These are phyloP conservation scores for Bombus cullumanus DNA, from an alignment of 1,140 invertebrate species.

Conservation along the genomic window DNA sequence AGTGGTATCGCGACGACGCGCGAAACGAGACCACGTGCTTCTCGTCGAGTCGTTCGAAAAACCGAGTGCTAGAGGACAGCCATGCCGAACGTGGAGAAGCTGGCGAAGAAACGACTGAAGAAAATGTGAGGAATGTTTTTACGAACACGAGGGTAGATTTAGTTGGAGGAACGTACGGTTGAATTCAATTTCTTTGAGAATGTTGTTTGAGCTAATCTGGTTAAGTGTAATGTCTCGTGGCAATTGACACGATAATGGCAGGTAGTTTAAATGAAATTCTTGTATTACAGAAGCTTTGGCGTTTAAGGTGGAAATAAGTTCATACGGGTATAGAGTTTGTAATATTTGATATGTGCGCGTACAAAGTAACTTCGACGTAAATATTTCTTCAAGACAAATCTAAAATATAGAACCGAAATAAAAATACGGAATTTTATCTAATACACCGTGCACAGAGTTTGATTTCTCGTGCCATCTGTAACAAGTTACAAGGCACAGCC, in stretches of 20 bases:
- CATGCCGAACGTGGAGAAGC: constrained; percentile 46
- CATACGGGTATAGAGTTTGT: too few species aligned
- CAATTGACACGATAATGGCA: not conserved
- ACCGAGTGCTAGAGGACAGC: not conserved
- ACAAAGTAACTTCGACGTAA: too few species aligned
- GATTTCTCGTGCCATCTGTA: too few species aligned
- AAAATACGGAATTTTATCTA: not conserved
- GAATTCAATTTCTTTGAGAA: not conserved
- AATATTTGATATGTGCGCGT: too few species aligned
- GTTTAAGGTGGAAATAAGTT: not conserved
- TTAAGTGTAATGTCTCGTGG: not conserved
- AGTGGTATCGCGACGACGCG: constrained; percentile 18
- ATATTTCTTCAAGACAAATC: too few species aligned
- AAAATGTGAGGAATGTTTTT: constrained; percentile 43
- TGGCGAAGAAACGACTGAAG: constrained; percentile 41
- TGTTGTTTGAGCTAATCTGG: not conserved
- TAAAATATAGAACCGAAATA: too few species aligned
- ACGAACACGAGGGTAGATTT: too few species aligned
- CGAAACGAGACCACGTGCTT: constrained; percentile 1
- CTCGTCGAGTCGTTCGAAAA: not conserved
- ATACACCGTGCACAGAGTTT: not conserved
- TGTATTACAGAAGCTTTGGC: too few species aligned
- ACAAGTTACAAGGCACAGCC: not conserved
- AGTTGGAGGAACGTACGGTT: not conserved
- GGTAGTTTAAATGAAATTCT: too few species aligned